These are phyloP conservation scores for Tupaia chinensis DNA, from an alignment of 2,113 vertebrate species.

Conservation along the genomic window DNA sequence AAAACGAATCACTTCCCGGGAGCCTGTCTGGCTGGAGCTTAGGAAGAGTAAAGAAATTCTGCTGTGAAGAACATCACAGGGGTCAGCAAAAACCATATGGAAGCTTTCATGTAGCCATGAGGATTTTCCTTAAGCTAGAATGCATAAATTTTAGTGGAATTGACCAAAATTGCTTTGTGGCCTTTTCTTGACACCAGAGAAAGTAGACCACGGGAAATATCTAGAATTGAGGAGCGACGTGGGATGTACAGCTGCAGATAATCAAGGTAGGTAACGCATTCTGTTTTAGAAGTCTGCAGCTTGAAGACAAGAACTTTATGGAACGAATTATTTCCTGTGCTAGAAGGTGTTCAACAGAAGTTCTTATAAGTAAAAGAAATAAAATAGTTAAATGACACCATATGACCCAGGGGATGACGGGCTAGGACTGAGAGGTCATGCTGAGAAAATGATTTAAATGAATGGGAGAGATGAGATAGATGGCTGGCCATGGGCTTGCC, in stretches of 20 bases:
- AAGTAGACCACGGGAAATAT: not conserved
- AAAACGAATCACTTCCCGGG: not conserved
- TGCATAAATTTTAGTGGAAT: not conserved
- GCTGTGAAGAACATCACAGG: conserved; percentile 11
- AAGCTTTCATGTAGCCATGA: not conserved
- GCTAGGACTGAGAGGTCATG: not conserved
- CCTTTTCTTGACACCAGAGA: conserved; percentile 42
- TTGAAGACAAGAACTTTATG: not conserved
- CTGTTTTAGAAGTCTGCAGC: not conserved
- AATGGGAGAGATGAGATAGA: not conserved
- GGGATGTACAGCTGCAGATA: not conserved
- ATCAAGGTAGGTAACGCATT: not conserved
- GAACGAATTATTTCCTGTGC: conserved; percentile 5
- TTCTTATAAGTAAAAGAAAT: not conserved
- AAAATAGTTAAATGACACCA: not conserved
- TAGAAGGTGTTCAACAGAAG: not conserved
- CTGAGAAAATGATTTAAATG: not conserved
- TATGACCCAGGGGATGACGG: not conserved
- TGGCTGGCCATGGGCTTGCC: not conserved
- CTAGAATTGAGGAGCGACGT: not conserved
- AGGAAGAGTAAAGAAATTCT: conserved; percentile 14
- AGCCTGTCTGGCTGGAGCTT: not conserved
- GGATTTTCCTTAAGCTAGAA: not conserved
- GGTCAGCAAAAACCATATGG: conserved; percentile 23
- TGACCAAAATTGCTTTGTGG: not conserved